Conservation (phyloP, 2,888 invertebrate genomes). For the Mimachlamys varia region DNA sequence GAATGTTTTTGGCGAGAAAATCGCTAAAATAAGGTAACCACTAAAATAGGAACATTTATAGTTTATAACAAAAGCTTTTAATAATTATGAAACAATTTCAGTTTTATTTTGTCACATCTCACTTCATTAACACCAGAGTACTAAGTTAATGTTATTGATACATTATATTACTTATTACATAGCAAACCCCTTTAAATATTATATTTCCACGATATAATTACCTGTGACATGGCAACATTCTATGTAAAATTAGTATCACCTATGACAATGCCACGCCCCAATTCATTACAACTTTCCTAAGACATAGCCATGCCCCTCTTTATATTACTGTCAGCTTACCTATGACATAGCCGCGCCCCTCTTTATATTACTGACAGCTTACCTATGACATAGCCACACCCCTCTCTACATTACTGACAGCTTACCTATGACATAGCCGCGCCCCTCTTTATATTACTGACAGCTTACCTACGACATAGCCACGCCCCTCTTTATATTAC, state of each 20-base stretch:
- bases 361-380: background rate
- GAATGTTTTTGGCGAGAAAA: no score
- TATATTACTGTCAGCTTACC: background rate
- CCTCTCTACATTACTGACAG: background rate
- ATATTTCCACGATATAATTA: no score
- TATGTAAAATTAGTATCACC: no score
- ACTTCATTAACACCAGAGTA: no score
- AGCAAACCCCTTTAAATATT: background rate
- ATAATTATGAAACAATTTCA: no score
- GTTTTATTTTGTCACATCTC: no score
- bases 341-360: background rate
- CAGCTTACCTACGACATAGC: background rate
- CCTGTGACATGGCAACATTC: no score
- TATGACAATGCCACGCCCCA: background rate
- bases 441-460: background rate
- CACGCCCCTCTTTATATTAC: background rate
- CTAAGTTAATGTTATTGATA: no score
- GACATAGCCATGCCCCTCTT: background rate
- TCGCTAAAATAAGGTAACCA: no score
- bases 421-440: slow-evolving; percentile 2
- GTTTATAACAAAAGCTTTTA: no score
- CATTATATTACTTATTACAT: no score
- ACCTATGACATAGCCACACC: background rate
- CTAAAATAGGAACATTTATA: no score
- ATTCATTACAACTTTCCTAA: background rate